Base-by-base conservation (phyloP, 2,888 invertebrate species). In the Lycaena phlaeas region DNA sequence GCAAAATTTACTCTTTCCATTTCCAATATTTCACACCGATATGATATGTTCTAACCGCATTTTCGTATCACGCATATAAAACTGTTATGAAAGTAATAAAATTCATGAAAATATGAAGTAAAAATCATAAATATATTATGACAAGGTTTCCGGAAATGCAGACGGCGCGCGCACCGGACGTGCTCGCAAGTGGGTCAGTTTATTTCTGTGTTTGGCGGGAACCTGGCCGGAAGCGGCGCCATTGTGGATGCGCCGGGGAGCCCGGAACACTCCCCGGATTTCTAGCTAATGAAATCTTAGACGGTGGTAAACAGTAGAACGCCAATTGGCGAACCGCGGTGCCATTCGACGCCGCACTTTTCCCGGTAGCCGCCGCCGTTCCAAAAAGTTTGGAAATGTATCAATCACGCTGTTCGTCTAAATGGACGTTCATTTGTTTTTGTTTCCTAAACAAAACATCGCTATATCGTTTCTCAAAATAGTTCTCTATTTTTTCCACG, bases 181-280 rank as follows among this genome's bases (percentile, higher is more conserved):
- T 70, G 72, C 69, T 64, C 68, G 74, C 67, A 84, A 78, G 72
- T 84, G 64, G 82, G 82, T 81, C 82, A 81, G 73, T 68, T 74
- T 84, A 84, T 84, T 84, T 82, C 78, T 76, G 79, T 75, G 34
- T 82, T 81, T 78, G 84, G 81, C 82, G 82, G 79, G 82, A 84
- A 79, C 77, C 74, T 72, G 78, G 76, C 81, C 84, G 82, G 82
- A 84, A 78, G 68, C 66, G 73, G 59, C 77, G 74, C 79, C 79
- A 82, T 82, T 82, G 82, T 82, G 68, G 79, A 77, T 72, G 76
- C 64, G 68, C 66, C 56, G 74, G 78, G 79, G 73, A 77, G 69
- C 78, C 78, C 79, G 76, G 82, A 78, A 79, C 81, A 79, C 71
- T 64, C 65, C 66, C 69, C 73, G 79, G 78, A 77, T 76, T 82